Evolutionary conservation across 2,797 vertebrate genomes (phyloP).

Genomic region (Helarctos malayanus): DNA sequence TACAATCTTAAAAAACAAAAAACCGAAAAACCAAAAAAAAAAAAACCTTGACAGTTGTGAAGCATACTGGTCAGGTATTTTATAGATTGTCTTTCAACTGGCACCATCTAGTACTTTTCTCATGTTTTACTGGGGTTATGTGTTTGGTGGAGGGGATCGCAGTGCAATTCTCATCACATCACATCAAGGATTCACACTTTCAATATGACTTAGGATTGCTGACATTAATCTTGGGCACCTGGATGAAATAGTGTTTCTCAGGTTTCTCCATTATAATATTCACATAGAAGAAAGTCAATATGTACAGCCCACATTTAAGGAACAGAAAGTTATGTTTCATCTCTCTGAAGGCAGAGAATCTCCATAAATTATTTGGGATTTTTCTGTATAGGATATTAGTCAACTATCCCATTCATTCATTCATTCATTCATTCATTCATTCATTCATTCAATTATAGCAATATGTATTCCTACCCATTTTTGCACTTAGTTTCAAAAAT

Average conservation of each 20-base stretch:
- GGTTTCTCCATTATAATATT: not conserved
- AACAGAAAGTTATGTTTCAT: not conserved
- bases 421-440: not conserved
- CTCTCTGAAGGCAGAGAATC: not conserved
- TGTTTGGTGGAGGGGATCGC: not conserved
- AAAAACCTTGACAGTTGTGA: not conserved
- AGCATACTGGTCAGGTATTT: not conserved
- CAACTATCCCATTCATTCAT: not conserved
- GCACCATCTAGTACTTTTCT: not conserved
- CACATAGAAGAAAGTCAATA: not conserved
- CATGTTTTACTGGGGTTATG: not conserved
- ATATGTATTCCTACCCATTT: not conserved
- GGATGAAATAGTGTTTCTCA: not conserved
- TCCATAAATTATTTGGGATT: not conserved
- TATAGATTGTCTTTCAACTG: not conserved
- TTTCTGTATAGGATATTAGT: not conserved
- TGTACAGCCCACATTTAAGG: not conserved
- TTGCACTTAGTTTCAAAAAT: not conserved
- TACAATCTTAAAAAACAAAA: too few relatives aligned
- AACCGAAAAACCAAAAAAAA: too few relatives aligned
- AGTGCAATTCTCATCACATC: not conserved
- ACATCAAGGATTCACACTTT: not conserved
- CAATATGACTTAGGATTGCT: not conserved
- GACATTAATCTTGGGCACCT: not conserved
- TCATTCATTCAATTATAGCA: not conserved